Conservation (phyloP, 37 sponge, comb jelly and placozoan species). For the Oscarella lobularis region DNA sequence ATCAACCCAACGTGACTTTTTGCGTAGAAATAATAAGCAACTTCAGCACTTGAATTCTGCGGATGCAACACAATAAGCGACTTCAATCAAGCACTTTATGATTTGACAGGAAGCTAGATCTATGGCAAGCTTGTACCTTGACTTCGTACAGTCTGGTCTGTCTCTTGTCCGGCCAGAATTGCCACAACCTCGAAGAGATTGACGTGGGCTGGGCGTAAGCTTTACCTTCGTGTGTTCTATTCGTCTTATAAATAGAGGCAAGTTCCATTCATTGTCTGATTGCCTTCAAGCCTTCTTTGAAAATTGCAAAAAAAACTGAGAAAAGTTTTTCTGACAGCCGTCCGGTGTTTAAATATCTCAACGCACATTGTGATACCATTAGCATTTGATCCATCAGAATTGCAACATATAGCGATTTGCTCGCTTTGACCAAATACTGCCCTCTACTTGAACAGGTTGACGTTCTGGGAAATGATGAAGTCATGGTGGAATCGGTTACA, state of each 20-base stretch:
- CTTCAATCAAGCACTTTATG: neutral
- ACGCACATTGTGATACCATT: neutral
- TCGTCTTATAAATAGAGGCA: neutral
- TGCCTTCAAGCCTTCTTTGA: slow-evolving; percentile 1
- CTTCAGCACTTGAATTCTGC: neutral
- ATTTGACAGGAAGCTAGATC: slow-evolving; percentile 13
- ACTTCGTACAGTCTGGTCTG: slow-evolving; percentile 5
- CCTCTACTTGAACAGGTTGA: slow-evolving; percentile 41
- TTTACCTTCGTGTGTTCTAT: neutral
- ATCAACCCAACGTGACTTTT: too few relatives aligned
- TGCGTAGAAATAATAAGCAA: too few relatives aligned
- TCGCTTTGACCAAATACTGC: slow-evolving; percentile 15
- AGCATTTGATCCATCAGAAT: slow-evolving; percentile 9
- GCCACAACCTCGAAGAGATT: slow-evolving; percentile 31
- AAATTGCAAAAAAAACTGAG: slow-evolving; percentile 26
- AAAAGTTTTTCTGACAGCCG: slow-evolving; percentile 34
- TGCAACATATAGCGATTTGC: slow-evolving; percentile 12
- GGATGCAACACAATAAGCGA: neutral
- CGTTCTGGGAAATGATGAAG: slow-evolving; percentile 34
- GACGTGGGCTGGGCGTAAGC: slow-evolving; percentile 59
- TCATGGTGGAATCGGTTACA: slow-evolving; percentile 4
- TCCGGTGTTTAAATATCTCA: slow-evolving; percentile 12
- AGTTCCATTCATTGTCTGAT: neutral
- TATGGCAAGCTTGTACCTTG: slow-evolving; percentile 27
- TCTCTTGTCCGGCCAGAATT: slow-evolving; percentile 17